Evolutionary conservation across 2,113 vertebrate species (phyloP).

Genomic region (Emydocephalus ijimae): DNA sequence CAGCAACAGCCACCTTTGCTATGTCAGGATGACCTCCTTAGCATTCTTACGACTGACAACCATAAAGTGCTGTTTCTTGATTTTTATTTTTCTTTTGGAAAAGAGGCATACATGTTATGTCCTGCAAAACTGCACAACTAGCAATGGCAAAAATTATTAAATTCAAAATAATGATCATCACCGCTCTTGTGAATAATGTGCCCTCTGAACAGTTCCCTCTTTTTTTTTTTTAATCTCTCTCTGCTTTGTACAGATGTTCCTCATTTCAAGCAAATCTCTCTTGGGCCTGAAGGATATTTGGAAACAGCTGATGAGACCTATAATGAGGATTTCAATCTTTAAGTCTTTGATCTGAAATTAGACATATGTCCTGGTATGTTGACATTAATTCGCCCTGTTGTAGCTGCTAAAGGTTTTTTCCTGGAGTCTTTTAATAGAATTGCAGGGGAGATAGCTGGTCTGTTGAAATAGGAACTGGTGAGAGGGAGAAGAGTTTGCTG

Average conservation of each 20-base stretch:
- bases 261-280: slow-evolving; percentile 59
- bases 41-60: slow-evolving; percentile 18
- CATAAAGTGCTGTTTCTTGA: neutral
- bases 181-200: slow-evolving; percentile 52
- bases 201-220: slow-evolving; percentile 45
- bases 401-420: slow-evolving; percentile 56
- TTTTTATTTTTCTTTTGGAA: neutral
- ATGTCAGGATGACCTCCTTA: neutral
- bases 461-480: slow-evolving; percentile 17
- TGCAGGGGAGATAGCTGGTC: slow-evolving; percentile 45
- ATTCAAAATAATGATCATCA: slow-evolving; percentile 37
- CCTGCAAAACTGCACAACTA: slow-evolving; percentile 12
- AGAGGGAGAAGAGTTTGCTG: slow-evolving; percentile 27
- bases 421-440: slow-evolving; percentile 56
- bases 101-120: slow-evolving; percentile 15
- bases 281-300: slow-evolving; percentile 59
- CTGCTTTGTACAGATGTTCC: slow-evolving; percentile 51
- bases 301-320: slow-evolving; percentile 56
- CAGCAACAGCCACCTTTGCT: neutral
- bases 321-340: slow-evolving; percentile 62
- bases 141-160: slow-evolving; percentile 39
- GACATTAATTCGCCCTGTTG: slow-evolving; percentile 64
- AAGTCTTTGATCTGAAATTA: slow-evolving; percentile 61
- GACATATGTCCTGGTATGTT: slow-evolving; percentile 60
- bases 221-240: neutral